Evolutionary conservation across 2,888 invertebrate genomes (phyloP), one percentile per base, ranked within the genome.

Genomic region (Mesoligia furuncula): DNA sequence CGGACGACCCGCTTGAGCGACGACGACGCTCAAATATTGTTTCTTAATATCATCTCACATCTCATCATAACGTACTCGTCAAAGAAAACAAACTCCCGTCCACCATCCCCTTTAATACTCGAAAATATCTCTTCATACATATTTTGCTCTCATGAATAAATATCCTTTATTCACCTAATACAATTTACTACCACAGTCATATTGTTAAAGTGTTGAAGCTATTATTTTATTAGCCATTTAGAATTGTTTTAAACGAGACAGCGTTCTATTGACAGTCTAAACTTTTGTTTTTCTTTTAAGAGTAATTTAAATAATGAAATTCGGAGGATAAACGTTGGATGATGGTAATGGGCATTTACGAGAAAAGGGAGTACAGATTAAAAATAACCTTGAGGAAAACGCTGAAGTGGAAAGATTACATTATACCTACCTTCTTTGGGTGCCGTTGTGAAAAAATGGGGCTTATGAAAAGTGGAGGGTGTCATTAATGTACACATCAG

Each of bases 121-220:
- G 81, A 90, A 92, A 90, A 88, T 87, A 91, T 88, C 81, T 90
- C 89, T 92, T 92, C 92, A 93, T 92, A 92, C 90, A 93, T 93
- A 93, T 92, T 93, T 93, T 90, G 90, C 87, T 90, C 87, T 93
- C 92, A 94, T 94, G 93, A 94, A 94, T 94, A 94, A 94, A 91
- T 94, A 93, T 92, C 87, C 89, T 90, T 91, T 92, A 92, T 90
- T 90, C 93, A 90, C 87, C 86, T 81, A 83, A 72, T 77, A 82
- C 36, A 69, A 69, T 78, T 83, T 88, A 87, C 84, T 85, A 86
- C 76, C 82, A 83, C 81, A 59, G 39, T 62, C 59, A 81, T 86
- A 89, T 90, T 88, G 84, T 77, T 78, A 86, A 88, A 86, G 54
- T 70, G 80, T 72, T 54, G 73, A 62, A 77, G 76, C 75, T 67